Evolutionary conservation across 2,888 invertebrate species (phyloP), one percentile per base, ranked within the genome.

Genomic region (Diachrysia chrysitis): DNA sequence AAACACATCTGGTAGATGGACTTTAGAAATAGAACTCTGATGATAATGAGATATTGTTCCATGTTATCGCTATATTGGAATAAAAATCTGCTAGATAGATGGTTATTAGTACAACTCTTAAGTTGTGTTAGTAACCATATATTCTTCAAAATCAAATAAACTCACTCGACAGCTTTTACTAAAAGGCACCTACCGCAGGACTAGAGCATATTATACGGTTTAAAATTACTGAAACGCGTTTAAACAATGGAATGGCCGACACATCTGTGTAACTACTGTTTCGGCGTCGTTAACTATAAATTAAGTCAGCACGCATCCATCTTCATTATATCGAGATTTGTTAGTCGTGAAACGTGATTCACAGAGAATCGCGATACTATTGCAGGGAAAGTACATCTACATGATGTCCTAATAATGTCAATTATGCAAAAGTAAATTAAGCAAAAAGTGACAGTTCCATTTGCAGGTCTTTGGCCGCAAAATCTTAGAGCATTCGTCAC

Each of bases 251-350:
- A 42, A n/a, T n/a, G 42, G 37, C 37, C 37, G 42, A 7, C 42
- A 6, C 42, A n/a, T n/a, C 16, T 6, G n/a, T n/a, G 3, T 16
- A 37, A 51, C 23, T 25, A n/a, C 37, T 37, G 58, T 51, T 55
- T 48, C 56, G 21, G 17, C 17, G 51, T 67, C 72, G 69, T 74
- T 75, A 79, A 79, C 67, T 68, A 75, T 63, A 77, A 71, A 75
- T 75, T 73, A 73, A 71, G 71, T 68, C 62, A 73, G 25, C 58
- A 65, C 58, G 57, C 76, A 81, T 81, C 78, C 61, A 72, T 81
- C 81, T 78, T 80, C 76, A 81, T 81, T 80, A 78, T 76, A 76
- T 58, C 60, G 58, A 65, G 73, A 78, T 81, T 64, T 46, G 51
- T 66, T 63, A 60, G 68, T 54, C 60, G 46, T 51, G 78, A 78